These are phyloP conservation scores for Ornithoptera alexandrae DNA, from an alignment of 2,888 invertebrate species.

Conservation along the genomic window DNA sequence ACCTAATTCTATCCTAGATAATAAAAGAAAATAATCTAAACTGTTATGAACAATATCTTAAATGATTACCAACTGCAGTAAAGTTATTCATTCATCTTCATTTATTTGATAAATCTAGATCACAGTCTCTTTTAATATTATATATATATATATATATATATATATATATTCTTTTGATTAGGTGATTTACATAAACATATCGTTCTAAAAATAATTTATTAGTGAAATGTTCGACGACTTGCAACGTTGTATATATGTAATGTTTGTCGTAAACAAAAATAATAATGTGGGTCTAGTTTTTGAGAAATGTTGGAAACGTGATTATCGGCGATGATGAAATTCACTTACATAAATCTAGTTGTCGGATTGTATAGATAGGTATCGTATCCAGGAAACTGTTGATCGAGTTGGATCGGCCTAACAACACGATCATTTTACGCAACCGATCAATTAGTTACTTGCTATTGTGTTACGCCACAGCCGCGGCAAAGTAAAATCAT, in stretches of 20 bases:
- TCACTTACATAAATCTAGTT: conserved; percentile 36
- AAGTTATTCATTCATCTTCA: neutral
- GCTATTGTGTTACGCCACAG: conserved; percentile 68
- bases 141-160: too few relatives aligned
- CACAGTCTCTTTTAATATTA: too few relatives aligned
- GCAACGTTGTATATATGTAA: conserved; percentile 37
- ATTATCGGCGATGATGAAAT: conserved; percentile 37
- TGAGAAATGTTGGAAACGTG: conserved; percentile 37
- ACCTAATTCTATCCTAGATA: neutral
- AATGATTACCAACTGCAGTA: neutral
- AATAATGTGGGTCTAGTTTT: conserved; percentile 33
- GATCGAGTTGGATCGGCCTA: conserved; percentile 50
- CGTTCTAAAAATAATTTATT: neutral
- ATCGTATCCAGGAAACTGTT: conserved; percentile 63
- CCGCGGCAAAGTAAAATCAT: conserved; percentile 53
- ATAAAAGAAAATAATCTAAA: neutral
- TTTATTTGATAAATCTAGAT: neutral
- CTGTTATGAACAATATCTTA: neutral
- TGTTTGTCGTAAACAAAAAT: conserved; percentile 26
- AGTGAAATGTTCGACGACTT: conserved; percentile 32
- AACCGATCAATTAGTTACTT: conserved; percentile 72
- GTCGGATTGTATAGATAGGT: conserved; percentile 34
- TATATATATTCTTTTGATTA: neutral
- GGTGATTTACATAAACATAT: neutral
- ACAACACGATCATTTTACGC: conserved; percentile 64